phyloP scores from a whole-genome alignment of 1,140 invertebrate genomes.

The Ceratina australensis region DNA sequence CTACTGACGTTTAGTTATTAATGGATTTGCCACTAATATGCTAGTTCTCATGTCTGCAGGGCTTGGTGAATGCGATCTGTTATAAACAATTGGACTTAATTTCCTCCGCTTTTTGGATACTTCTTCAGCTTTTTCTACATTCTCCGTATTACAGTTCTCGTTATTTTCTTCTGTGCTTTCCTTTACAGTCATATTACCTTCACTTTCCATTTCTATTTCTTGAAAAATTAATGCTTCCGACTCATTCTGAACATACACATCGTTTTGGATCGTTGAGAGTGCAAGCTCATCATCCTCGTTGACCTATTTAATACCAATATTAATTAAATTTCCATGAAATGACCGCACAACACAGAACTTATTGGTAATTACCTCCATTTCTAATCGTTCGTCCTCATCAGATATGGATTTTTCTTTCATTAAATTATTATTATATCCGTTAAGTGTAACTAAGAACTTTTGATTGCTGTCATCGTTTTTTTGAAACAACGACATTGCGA shows the following conservation, averaged over 20 bases:
- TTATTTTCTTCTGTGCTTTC: conserved; percentile 64
- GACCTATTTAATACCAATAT: conserved; percentile 60
- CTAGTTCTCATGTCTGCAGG: conserved; percentile 54
- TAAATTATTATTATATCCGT: conserved; percentile 75
- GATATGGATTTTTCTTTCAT: conserved; percentile 65
- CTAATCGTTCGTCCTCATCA: conserved; percentile 73
- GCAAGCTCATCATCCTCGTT: conserved; percentile 74
- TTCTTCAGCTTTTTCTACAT: conserved; percentile 60
- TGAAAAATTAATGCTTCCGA: conserved; percentile 59
- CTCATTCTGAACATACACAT: conserved; percentile 63
- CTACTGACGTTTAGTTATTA: conserved; percentile 44
- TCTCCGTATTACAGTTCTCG: conserved; percentile 70
- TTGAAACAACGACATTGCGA: conserved; percentile 78
- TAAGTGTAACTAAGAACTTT: conserved; percentile 77
- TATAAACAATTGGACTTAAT: conserved; percentile 77
- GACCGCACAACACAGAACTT: background rate
- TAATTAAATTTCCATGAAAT: background rate
- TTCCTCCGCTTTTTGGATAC: conserved; percentile 69
- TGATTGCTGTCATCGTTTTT: conserved; percentile 72
- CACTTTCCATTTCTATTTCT: conserved; percentile 58
- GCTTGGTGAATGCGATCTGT: conserved; percentile 70
- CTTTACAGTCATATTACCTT: conserved; percentile 62
- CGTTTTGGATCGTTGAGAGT: conserved; percentile 63
- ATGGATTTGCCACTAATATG: conserved; percentile 7
- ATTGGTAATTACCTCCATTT: conserved; percentile 72